Conservation (phyloP, 1,140 invertebrate genomes). For the Yoshiicerus persimilis region DNA sequence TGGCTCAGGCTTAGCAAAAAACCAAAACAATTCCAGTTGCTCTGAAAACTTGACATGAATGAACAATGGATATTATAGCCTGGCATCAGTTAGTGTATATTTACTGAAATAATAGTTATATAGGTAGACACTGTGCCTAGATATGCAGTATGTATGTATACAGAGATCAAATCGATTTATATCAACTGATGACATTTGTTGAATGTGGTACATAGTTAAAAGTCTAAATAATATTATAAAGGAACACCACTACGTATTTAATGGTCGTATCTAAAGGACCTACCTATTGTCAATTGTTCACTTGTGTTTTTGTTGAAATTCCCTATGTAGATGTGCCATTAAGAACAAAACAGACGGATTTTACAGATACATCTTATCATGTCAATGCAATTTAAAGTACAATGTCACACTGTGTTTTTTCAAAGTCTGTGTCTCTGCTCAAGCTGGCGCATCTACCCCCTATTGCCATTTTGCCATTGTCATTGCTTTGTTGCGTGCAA, state of each 20-base stretch:
- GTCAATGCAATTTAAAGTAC: background rate
- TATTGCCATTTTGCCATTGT: constrained; percentile 6
- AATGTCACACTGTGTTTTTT: background rate
- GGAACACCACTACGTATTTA: background rate
- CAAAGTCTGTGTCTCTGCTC: background rate
- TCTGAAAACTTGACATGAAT: background rate
- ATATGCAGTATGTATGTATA: background rate
- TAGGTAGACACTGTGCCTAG: no score
- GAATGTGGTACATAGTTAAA: background rate
- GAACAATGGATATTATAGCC: background rate
- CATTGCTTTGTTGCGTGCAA: background rate
- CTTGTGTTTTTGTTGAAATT: background rate
- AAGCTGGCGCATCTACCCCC: background rate
- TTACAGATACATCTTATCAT: background rate
- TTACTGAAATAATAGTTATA: no score
- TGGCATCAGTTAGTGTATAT: no score
- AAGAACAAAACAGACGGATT: background rate
- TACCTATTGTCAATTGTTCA: constrained; percentile 3
- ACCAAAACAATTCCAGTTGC: background rate
- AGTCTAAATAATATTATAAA: background rate
- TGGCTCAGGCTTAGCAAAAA: background rate
- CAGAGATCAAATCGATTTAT: background rate
- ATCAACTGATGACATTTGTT: background rate
- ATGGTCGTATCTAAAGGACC: background rate
- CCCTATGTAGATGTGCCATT: background rate